A percentile compares a stretch with the other conserved stretches of the same genome.
Conservation (phyloP, 1,140 invertebrate genomes). For the Argopecten irradians region DNA sequence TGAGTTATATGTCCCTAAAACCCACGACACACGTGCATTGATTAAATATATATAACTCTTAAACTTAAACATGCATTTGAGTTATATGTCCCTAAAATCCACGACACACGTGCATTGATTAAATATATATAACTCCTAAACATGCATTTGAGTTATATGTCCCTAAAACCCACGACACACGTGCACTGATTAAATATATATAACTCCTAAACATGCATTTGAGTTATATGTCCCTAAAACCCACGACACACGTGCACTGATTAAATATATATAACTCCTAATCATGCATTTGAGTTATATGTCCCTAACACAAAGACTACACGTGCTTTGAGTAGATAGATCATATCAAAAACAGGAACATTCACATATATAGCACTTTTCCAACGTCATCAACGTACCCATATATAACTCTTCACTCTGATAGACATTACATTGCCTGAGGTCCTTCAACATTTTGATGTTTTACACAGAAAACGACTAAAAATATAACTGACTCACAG, state of each 20-base stretch:
- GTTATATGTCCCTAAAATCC: slow-evolving; percentile 4
- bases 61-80: background rate
- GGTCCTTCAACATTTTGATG: too few species aligned
- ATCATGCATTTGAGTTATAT: background rate
- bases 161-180: background rate
- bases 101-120: background rate
- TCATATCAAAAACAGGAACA: too few species aligned
- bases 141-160: slow-evolving; percentile 11
- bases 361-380: background rate
- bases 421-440: too few species aligned
- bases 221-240: background rate
- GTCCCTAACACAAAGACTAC: background rate
- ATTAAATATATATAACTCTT: background rate
- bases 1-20: background rate
- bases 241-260: background rate
- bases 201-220: background rate
- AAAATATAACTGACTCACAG: too few species aligned
- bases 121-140: slow-evolving; percentile 7
- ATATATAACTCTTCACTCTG: too few species aligned
- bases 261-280: slow-evolving; percentile 19
- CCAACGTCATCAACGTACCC: too few species aligned
- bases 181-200: background rate
- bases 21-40: background rate
- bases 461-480: too few species aligned
- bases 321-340: background rate